phyloP scores from a whole-genome alignment of 2,797 vertebrate species.

The Vipera ursinii region DNA sequence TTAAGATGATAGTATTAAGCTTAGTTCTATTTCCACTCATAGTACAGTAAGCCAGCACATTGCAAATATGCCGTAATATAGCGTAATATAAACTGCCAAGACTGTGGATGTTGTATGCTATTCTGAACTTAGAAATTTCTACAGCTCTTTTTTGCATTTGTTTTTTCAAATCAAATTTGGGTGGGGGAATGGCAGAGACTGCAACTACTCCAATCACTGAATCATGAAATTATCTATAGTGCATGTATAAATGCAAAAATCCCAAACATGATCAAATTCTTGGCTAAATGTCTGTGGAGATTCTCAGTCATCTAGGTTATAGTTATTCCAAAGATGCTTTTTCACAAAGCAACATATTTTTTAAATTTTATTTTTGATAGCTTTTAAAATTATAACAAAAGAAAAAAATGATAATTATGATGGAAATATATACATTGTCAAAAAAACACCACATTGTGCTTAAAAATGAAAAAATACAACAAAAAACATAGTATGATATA shows the following conservation, averaged over 20 bases:
- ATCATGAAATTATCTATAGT: not conserved
- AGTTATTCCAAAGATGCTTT: no score
- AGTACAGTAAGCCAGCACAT: not conserved
- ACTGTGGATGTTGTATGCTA: not conserved
- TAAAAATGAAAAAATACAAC: no score
- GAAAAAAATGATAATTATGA: no score
- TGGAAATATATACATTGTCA: no score
- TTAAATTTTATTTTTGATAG: not conserved
- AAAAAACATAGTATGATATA: not conserved
- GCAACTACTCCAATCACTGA: not conserved
- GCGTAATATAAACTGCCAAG: not conserved
- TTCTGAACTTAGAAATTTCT: not conserved
- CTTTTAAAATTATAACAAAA: not conserved
- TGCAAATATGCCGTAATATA: not conserved
- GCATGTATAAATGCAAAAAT: not conserved
- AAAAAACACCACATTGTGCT: no score
- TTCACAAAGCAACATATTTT: not conserved
- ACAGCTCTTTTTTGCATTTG: not conserved
- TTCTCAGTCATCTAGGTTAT: no score
- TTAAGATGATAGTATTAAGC: not conserved
- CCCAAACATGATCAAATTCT: not conserved
- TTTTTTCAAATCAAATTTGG: not conserved
- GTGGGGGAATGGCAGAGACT: not conserved
- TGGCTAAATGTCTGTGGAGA: no score
- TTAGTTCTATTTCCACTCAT: not conserved